Conservation (phyloP, 2,797 vertebrate genomes). For the Myotis findleyi region DNA sequence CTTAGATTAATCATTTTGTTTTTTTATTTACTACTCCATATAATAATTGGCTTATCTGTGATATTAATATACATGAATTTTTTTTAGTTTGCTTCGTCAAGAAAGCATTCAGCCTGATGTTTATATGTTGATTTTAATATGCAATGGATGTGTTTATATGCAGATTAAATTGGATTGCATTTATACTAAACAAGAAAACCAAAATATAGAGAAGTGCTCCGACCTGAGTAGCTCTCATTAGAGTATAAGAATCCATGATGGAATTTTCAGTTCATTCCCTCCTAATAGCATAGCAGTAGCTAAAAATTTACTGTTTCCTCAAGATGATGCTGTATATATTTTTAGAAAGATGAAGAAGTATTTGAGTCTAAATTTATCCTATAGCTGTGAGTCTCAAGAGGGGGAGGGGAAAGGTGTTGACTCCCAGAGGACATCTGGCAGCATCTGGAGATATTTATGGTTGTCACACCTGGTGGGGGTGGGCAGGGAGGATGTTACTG, state of each 20-base stretch:
- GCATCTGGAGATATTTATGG: neutral
- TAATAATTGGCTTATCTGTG: constrained; percentile 82
- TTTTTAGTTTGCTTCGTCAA: constrained; percentile 74
- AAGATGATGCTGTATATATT: fast-evolving
- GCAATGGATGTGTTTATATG: constrained; percentile 81
- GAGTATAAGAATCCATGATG: neutral
- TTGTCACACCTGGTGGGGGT: neutral
- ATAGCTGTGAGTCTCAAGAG: neutral
- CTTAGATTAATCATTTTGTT: constrained; percentile 82
- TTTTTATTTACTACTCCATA: constrained; percentile 82
- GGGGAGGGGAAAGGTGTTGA: neutral
- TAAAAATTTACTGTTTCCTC: neutral
- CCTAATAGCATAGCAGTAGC: neutral
- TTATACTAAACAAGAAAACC: constrained; percentile 77
- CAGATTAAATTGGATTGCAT: constrained; percentile 80
- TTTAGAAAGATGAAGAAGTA: neutral
- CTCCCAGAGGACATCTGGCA: neutral
- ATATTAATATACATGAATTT: constrained; percentile 83
- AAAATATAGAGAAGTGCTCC: constrained; percentile 50
- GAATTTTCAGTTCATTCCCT: neutral
- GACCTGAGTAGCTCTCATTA: constrained; percentile 56
- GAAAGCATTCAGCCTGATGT: constrained; percentile 75
- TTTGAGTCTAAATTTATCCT: neutral
- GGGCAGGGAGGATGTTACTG: neutral
- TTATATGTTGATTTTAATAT: constrained; percentile 81